Evolutionary conservation across 2,113 vertebrate genomes (phyloP).

Genomic region (Oxygymnocypris stewartii): DNA sequence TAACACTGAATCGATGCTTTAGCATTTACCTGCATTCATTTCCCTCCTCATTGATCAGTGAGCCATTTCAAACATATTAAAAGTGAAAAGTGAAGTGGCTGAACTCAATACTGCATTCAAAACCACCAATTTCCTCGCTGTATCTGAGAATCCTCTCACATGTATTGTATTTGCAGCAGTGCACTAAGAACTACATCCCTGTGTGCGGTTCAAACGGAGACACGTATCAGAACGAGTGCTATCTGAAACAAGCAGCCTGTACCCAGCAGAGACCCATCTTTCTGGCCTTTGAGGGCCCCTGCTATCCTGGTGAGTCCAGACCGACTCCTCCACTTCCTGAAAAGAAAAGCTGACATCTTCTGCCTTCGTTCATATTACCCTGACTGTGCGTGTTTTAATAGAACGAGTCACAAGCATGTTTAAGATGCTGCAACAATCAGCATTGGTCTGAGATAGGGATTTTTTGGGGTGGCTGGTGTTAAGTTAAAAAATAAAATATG

Average conservation of each 20-base stretch:
- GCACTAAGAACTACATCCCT: constrained; percentile 91
- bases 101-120: neutral
- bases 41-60: neutral
- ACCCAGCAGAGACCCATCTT: constrained; percentile 90
- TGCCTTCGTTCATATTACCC: neutral
- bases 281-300: constrained; percentile 82
- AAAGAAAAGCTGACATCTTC: constrained; percentile 19
- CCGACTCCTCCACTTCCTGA: neutral
- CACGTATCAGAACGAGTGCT: constrained; percentile 98
- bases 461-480: neutral
- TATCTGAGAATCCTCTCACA: neutral
- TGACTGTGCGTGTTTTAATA: neutral
- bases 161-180: constrained; percentile 74
- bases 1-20: neutral
- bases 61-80: neutral
- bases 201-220: constrained; percentile 97
- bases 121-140: neutral
- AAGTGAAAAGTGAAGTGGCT: neutral
- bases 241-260: constrained; percentile 90
- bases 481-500: too few relatives aligned
- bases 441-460: neutral
- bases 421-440: neutral
- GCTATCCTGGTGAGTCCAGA: constrained; percentile 86
- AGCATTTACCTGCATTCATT: neutral
- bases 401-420: neutral